Base-by-base conservation (phyloP, 2,888 invertebrate species). In the Alentia gelatinosa region DNA sequence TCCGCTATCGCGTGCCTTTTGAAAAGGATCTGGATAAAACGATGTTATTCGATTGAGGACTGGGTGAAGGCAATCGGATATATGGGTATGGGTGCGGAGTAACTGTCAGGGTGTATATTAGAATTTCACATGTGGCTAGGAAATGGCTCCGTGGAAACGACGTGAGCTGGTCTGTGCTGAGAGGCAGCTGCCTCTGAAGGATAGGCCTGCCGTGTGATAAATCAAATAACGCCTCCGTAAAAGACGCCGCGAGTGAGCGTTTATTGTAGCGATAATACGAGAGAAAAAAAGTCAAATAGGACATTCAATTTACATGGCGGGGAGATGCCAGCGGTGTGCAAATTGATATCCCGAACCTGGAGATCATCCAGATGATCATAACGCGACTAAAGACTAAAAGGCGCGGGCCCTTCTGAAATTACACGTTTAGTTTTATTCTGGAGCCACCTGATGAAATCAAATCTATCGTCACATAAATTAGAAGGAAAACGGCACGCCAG, bases 301-400 rank as follows among this genome's bases (percentile, higher is more conserved):
- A 68, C 68, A 68, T 68, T 68, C 68, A 68, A 68, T 68, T 68
- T 68, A n/a, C 68, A 68, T n/a, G 68, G 26, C 68, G 26, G 68
- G 33, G 7, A 19, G 47, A 7, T 19, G 47, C 47, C 47, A 7
- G 9, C 47, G 47, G 19, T 47, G 47, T 7, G 47, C 9, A 68
- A 26, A 68, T 68, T 26, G 68, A 68, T 26, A 68, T 26, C 30
- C 0, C 1, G 33, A 68, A 26, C 26, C 68, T 26, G 15, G 68
- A 26, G n/a, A n/a, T n/a, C n/a, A n/a, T 3, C 56, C 56, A n/a
- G 68, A 15, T 68, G 26, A 68, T 68, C 23, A 30, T 68, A 3
- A 26, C 12, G 26, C 26, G 68, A 68, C n/a, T 68, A 68, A 68
- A 12, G n/a, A n/a, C n/a, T n/a, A n/a, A n/a, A n/a, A 3, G 33